Conservation (phyloP, 2,888 invertebrate species). For the Nudaria mundana region DNA sequence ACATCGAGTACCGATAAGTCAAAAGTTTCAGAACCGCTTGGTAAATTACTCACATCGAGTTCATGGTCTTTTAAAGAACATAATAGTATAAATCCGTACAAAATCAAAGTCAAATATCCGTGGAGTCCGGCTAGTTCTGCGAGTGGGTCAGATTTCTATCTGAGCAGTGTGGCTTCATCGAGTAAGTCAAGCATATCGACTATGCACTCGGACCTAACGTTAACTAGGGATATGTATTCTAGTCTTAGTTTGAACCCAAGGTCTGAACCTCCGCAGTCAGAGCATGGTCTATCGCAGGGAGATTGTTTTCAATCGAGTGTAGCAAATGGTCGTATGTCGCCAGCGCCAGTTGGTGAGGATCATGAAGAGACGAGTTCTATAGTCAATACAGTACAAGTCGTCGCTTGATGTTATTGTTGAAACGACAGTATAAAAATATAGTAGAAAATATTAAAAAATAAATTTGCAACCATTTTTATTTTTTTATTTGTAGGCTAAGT, state of each 20-base stretch:
- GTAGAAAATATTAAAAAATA: too few relatives aligned
- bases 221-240: neutral
- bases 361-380: neutral
- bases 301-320: neutral
- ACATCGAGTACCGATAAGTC: constrained; percentile 13
- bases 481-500: too few relatives aligned
- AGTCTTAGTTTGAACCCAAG: neutral
- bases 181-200: constrained; percentile 21
- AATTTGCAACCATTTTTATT: too few relatives aligned
- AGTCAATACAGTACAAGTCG: neutral
- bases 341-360: neutral
- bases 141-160: constrained; percentile 43
- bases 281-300: neutral
- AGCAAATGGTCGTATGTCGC: too few relatives aligned
- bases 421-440: too few relatives aligned
- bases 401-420: too few relatives aligned
- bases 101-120: constrained; percentile 31
- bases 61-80: constrained; percentile 46
- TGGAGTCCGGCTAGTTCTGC: constrained; percentile 41
- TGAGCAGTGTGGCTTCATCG: constrained; percentile 34
- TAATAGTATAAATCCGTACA: constrained; percentile 13
- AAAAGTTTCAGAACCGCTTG: neutral
- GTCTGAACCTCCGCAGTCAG: neutral
- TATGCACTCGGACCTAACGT: constrained; percentile 11
- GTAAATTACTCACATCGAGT: constrained; percentile 27